Conservation (phyloP, 23 tunicate species). For the Ascidia mentula region DNA sequence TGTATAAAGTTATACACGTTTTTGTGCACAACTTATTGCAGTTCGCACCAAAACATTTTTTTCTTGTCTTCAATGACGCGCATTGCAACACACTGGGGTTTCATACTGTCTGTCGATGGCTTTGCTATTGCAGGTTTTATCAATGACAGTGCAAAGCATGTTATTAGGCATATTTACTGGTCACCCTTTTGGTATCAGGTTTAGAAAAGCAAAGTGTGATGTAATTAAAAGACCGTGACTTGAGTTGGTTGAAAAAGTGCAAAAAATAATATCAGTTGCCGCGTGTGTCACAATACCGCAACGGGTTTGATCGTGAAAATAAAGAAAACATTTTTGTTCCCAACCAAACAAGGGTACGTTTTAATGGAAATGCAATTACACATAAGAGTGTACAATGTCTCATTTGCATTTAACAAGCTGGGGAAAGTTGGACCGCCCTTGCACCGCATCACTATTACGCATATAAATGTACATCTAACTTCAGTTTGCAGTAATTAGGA, state of each 20-base stretch:
- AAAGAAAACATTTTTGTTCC: neutral
- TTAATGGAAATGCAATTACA: neutral
- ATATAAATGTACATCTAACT: neutral
- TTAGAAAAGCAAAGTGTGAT: neutral
- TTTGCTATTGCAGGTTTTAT: too few species aligned
- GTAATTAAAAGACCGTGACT: neutral
- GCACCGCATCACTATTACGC: neutral
- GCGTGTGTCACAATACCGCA: neutral
- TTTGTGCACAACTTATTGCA: too few species aligned
- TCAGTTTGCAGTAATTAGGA: too few species aligned
- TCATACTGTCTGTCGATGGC: too few species aligned
- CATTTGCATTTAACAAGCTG: neutral
- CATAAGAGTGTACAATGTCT: neutral
- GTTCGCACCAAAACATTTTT: too few species aligned
- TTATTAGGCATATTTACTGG: too few species aligned
- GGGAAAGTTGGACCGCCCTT: neutral
- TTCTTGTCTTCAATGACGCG: too few species aligned
- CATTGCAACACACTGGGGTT: too few species aligned
- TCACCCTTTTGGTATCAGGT: too few species aligned
- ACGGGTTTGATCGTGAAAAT: constrained; percentile 4
- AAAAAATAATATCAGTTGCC: neutral
- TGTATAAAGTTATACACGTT: too few species aligned
- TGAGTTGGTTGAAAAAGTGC: neutral
- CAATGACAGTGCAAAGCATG: too few species aligned
- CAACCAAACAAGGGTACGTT: neutral